phyloP scores from a whole-genome alignment of 2,888 invertebrate genomes.

The Erpobdella octoculata region DNA sequence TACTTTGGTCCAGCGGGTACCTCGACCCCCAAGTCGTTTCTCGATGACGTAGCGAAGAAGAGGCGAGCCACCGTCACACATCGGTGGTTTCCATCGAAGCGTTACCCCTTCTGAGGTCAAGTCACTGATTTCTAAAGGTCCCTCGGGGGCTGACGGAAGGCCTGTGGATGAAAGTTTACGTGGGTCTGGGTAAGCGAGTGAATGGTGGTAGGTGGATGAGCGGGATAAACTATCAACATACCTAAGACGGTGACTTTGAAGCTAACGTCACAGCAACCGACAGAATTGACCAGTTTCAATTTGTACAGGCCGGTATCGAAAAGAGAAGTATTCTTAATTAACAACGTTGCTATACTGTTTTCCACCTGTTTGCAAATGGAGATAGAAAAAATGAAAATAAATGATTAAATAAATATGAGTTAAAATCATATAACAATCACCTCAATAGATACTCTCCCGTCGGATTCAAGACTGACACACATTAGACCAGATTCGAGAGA shows the following conservation, averaged over 20 bases:
- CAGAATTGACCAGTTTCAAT: not conserved
- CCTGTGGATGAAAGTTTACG: not conserved
- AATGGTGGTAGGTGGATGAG: not conserved
- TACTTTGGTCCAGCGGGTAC: not conserved
- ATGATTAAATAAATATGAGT: too few relatives aligned
- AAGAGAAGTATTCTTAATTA: not conserved
- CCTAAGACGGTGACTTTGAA: not conserved
- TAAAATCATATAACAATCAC: not conserved
- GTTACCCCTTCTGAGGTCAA: not conserved
- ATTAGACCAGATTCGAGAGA: not conserved
- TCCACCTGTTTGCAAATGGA: not conserved
- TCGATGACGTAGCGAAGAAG: conserved; percentile 79
- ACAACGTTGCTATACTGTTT: not conserved
- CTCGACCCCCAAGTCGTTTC: conserved; percentile 35
- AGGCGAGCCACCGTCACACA: conserved; percentile 77
- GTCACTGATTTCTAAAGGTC: not conserved
- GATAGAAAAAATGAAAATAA: too few relatives aligned
- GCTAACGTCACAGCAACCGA: not conserved
- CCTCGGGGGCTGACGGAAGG: not conserved
- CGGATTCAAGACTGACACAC: not conserved
- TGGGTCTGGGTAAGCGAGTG: not conserved
- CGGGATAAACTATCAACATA: not conserved
- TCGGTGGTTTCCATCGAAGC: conserved; percentile 78
- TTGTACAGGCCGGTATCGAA: not conserved
- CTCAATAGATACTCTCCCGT: not conserved